Conservation (phyloP, 1,140 invertebrate genomes). For the Neotoxoptera formosana region DNA sequence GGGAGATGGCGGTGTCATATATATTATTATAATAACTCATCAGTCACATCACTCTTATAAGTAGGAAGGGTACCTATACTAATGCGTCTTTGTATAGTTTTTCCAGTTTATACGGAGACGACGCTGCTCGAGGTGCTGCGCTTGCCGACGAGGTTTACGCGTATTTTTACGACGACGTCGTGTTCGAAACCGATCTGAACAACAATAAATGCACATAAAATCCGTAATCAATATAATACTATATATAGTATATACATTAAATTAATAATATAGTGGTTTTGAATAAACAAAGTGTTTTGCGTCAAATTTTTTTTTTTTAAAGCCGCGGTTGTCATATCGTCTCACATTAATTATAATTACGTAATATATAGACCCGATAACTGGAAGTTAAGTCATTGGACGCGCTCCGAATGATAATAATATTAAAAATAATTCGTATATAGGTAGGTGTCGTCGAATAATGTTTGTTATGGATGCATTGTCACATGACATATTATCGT, state of each 20-base stretch:
- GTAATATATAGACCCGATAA: background rate
- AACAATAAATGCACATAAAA: background rate
- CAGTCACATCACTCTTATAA: background rate
- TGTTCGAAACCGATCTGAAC: background rate
- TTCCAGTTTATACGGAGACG: background rate
- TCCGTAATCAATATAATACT: background rate
- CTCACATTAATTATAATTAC: background rate
- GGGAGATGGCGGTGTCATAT: background rate
- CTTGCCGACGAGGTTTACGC: background rate
- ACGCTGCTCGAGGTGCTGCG: background rate
- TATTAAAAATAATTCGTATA: background rate
- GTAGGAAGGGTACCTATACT: too few species aligned
- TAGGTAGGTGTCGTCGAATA: background rate
- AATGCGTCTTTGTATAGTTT: background rate
- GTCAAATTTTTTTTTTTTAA: background rate
- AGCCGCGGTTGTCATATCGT: background rate
- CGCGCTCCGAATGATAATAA: background rate
- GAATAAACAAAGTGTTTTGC: background rate
- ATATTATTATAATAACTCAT: background rate
- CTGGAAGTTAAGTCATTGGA: slow-evolving; percentile 1
- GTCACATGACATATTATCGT: background rate
- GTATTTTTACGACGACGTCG: background rate
- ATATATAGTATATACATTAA: background rate
- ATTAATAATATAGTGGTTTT: background rate
- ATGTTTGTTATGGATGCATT: background rate